Conservation (phyloP, 2,797 vertebrate genomes). For the Tragopan temminckii region DNA sequence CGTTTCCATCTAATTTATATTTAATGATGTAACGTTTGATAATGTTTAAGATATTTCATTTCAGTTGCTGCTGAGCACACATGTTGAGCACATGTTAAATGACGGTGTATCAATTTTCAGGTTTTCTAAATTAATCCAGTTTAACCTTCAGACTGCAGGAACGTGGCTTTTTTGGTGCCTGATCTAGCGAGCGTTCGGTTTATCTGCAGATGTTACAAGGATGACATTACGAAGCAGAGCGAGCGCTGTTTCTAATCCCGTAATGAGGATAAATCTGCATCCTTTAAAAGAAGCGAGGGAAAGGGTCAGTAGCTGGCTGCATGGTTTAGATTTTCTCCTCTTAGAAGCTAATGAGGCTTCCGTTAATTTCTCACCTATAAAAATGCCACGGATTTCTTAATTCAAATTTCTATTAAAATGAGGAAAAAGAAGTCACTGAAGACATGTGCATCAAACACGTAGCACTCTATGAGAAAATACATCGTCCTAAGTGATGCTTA, state of each 20-base stretch:
- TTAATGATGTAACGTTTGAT: conserved; percentile 71
- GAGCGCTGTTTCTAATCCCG: not conserved
- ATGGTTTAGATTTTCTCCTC: not conserved
- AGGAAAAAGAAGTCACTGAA: not conserved
- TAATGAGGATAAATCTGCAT: conserved; percentile 18
- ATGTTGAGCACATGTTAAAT: conserved; percentile 5
- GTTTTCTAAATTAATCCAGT: not conserved
- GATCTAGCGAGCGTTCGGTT: not conserved
- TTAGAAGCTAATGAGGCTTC: not conserved
- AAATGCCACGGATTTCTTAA: not conserved
- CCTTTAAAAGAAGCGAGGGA: not conserved
- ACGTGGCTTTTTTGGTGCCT: not conserved
- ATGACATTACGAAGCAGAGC: not conserved
- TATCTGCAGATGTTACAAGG: not conserved
- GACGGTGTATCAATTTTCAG: not conserved
- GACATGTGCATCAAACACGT: accelerated
- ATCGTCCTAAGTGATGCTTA: not conserved
- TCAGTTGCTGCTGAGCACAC: conserved; percentile 32
- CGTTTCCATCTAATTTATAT: conserved; percentile 75
- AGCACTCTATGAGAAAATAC: not conserved
- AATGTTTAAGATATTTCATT: conserved; percentile 56
- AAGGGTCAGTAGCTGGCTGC: not conserved
- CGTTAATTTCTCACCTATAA: conserved; percentile 24
- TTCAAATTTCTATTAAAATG: not conserved
- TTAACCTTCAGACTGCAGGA: conserved; percentile 46